Evolutionary conservation across 2,888 invertebrate genomes (phyloP).

Genomic region (Trypoxylon attenuatum): DNA sequence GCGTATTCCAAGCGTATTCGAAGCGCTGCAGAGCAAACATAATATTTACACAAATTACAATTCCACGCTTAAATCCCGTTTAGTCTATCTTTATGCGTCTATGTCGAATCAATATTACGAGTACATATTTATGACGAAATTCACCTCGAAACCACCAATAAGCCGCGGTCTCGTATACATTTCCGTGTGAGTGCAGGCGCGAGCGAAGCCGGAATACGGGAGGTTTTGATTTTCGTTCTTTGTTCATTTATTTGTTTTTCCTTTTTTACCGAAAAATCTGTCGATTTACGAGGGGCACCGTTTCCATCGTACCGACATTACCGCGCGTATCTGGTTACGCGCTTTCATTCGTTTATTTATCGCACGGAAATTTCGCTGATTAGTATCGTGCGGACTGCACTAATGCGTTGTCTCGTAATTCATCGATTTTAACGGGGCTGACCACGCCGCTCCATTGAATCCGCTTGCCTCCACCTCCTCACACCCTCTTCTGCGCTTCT

Average conservation of each 20-base stretch:
- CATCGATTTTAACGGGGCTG: constrained; percentile 71
- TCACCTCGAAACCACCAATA: constrained; percentile 58
- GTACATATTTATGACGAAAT: constrained; percentile 57
- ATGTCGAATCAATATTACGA: constrained; percentile 58
- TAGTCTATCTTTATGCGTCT: constrained; percentile 59
- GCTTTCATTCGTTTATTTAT: constrained; percentile 73
- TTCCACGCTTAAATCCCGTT: constrained; percentile 54
- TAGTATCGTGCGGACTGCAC: constrained; percentile 74
- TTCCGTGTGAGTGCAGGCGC: constrained; percentile 35
- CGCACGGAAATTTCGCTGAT: constrained; percentile 74
- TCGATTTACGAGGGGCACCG: constrained; percentile 60
- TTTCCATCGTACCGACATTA: constrained; percentile 64
- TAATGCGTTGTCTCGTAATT: constrained; percentile 74
- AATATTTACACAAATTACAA: constrained; percentile 57
- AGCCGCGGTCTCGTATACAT: constrained; percentile 56
- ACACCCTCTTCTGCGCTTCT: constrained; percentile 39
- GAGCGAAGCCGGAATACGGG: constrained; percentile 44
- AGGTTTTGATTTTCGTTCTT: constrained; percentile 58
- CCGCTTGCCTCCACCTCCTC: constrained; percentile 55
- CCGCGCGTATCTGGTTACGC: constrained; percentile 63
- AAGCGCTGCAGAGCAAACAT: constrained; percentile 33
- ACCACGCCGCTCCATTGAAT: constrained; percentile 65
- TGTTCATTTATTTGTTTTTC: constrained; percentile 57
- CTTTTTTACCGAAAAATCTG: constrained; percentile 57
- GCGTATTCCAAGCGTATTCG: background rate